Evolutionary conservation across 2,888 invertebrate genomes (phyloP), one percentile per base, ranked within the genome.

Genomic region (Neocrepidodera transversa): DNA sequence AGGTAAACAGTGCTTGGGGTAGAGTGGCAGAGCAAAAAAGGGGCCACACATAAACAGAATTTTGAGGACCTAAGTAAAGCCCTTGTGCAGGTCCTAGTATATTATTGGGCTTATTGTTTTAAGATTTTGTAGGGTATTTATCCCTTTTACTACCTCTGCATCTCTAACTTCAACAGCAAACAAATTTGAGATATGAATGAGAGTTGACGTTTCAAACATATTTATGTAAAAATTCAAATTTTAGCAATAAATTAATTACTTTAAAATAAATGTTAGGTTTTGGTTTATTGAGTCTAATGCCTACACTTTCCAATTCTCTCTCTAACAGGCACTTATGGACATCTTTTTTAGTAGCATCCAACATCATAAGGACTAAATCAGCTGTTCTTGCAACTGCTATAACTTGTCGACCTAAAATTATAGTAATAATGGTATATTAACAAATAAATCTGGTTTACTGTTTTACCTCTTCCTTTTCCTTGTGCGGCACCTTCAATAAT

Each of bases 401-500:
- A 7, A 99, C 96, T 69, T 80, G 79, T 58, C 80, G 68, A 26
- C 79, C 75, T 73, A 58, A 38, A 64, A n/a, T n/a, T n/a, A n/a
- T n/a, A n/a, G n/a, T n/a, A n/a, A n/a, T n/a, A n/a, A n/a, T n/a
- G 26, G 26, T 23, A 23, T 6, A 23, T 3, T 23, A 23, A n/a
- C 7, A 23, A 7, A 43, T 26, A 55, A n/a, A n/a, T n/a, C n/a
- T n/a, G n/a, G 23, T 5, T 23, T 5, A 23, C 3, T 17, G 14
- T 32, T 26, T 51, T 65, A 71, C 78, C 80, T 70, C 80, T 74
- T 57, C 80, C 80, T 69, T 80, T 80, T 38, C 80, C 80, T 71
- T 94, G 97, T 1, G 98, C 91, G 65, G 99, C 99, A 59, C 99
- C 99, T 84, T 99, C 99, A 78, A 99, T 99, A 78, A 99, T 99